Base-by-base conservation (phyloP, 2,797 vertebrate genomes). In the Eulemur mongoz region DNA sequence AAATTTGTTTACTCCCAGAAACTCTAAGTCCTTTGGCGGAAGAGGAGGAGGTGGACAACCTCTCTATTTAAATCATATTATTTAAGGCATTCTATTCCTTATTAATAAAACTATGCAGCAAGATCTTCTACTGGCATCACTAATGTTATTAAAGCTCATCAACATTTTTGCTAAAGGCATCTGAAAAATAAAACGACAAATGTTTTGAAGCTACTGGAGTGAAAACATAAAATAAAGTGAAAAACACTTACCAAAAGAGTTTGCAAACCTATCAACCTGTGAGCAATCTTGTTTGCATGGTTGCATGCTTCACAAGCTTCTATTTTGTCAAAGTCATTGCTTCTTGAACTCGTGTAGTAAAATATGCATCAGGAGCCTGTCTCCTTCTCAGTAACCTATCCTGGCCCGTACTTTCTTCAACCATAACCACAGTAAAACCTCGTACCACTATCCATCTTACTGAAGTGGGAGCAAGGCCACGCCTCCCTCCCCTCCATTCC, bases 181-280 rank as follows among this genome's bases (percentile, higher is more conserved):
- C 92, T 88, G 32, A 94, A 91, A 97, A 97, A 84, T 84, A 78
- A 96, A 92, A 84, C 17, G n/a, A 93, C 63, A 35, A 76, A 30
- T 85, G 43, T 43, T 96, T 78, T 92, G 35, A 94, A 94, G 43
- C 27, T 80, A 91, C 38, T 59, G 27, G 52, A 30, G 27, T 93
- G 8, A 87, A 97, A 96, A 72, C 38, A 80, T 45, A 95, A 75
- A 63, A 88, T n/a, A 78, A 93, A 89, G 17, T n/a, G 38, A 43
- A 93, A 96, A 97, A 89, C 48, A 81, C 25, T 89, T 73, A 79
- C 61, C 67, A 50, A 83, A 91, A 94, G 65, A 73, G 17, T 79
- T 27, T 63, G 35, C 83, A 93, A 95, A 54, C 17, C 54, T 93
- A 79, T 84, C 95, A 92, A 88, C 35, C 67, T 83, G 52, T 3